Percentiles rank a stretch among this genome's conserved stretches.
phyloP scores from a whole-genome alignment of 2,888 invertebrate species.

The Falcaria lacertinaria region DNA sequence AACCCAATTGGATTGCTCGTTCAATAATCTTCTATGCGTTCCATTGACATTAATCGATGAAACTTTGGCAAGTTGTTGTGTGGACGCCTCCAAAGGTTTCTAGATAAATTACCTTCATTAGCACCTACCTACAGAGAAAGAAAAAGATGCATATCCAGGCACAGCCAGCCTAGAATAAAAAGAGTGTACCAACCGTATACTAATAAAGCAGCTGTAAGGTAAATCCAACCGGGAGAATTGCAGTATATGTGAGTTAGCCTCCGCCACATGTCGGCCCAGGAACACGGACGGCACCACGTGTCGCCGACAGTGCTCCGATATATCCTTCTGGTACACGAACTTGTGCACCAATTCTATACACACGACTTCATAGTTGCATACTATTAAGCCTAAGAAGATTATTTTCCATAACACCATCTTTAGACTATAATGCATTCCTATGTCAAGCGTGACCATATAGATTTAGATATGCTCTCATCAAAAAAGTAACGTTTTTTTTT shows the following conservation, averaged over 20 bases:
- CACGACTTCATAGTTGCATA: conserved; percentile 3
- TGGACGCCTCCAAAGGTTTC: no score
- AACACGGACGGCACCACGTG: conserved; percentile 62
- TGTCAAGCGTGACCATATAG: not conserved
- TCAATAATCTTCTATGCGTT: no score
- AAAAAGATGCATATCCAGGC: no score
- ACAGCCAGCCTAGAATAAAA: no score
- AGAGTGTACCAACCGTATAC: conserved; percentile 43
- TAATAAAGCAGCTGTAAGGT: conserved; percentile 62
- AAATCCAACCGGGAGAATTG: conserved; percentile 54
- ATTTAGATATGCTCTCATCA: no score
- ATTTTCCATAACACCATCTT: not conserved
- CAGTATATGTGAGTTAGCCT: conserved; percentile 51
- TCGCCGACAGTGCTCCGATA: conserved; percentile 62
- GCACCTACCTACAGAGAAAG: no score
- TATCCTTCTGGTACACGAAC: conserved; percentile 50
- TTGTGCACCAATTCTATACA: conserved; percentile 19
- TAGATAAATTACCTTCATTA: no score
- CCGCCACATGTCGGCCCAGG: conserved; percentile 50
- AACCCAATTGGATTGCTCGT: no score
- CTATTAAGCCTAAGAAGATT: not conserved
- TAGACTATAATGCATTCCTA: not conserved
- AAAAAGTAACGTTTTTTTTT: no score
- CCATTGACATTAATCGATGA: no score
- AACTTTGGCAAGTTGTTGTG: no score